phyloP scores from a whole-genome alignment of 2,797 vertebrate genomes.

The Dipus sagitta region DNA sequence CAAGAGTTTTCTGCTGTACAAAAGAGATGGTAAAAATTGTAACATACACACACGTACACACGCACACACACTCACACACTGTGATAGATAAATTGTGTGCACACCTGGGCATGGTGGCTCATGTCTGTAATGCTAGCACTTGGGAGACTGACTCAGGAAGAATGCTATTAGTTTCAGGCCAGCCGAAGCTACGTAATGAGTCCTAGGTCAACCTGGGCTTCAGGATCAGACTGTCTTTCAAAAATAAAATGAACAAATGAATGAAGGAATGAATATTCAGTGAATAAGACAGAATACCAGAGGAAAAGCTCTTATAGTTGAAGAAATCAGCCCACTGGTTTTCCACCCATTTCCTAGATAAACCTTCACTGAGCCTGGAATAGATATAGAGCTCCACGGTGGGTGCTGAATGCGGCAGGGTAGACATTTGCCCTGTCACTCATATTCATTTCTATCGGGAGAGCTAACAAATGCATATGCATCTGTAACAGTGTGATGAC shows the following conservation, averaged over 20 bases:
- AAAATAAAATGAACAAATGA: neutral
- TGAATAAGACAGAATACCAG: neutral
- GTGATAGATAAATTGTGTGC: neutral
- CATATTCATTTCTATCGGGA: neutral
- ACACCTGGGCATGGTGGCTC: neutral
- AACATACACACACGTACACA: neutral
- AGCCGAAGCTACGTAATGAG: neutral
- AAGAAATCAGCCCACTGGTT: neutral
- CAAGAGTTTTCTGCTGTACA: neutral
- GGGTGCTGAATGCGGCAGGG: neutral
- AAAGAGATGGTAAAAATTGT: neutral
- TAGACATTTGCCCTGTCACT: neutral
- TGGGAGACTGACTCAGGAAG: neutral
- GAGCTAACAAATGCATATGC: neutral
- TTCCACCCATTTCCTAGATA: neutral
- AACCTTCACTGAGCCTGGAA: slow-evolving; percentile 1
- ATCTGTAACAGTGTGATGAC: neutral
- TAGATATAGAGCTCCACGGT: neutral
- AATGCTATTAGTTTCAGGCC: neutral
- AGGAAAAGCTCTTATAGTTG: neutral
- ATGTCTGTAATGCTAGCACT: neutral
- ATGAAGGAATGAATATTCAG: neutral
- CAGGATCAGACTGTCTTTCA: neutral
- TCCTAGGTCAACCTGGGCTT: neutral
- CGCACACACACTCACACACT: neutral